These are phyloP conservation scores for Lophius americanus DNA, from an alignment of 2,797 vertebrate species.

Conservation along the genomic window DNA sequence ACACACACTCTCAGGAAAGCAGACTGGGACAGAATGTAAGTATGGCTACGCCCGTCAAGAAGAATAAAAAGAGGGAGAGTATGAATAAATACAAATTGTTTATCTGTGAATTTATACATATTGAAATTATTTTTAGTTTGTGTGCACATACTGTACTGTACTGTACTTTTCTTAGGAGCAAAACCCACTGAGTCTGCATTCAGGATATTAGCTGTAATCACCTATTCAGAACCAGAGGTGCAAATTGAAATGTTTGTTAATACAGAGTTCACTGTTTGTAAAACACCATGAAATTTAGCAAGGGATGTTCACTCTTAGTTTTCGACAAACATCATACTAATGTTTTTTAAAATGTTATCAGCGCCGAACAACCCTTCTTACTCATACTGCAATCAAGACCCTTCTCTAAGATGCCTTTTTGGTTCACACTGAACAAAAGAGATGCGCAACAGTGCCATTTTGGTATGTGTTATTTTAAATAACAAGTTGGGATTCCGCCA, in stretches of 20 bases:
- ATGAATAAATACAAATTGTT: conserved; percentile 37
- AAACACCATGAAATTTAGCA: conserved; percentile 6
- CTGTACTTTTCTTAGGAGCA: conserved; percentile 1
- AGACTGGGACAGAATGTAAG: conserved; percentile 45
- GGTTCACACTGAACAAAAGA: too few relatives aligned
- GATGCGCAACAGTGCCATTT: too few relatives aligned
- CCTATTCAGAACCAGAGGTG: conserved; percentile 45
- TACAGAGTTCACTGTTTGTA: conserved; percentile 46
- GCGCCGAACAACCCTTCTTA: too few relatives aligned
- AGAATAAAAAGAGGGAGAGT: conserved; percentile 7
- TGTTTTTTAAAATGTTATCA: too few relatives aligned
- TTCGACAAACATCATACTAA: too few relatives aligned
- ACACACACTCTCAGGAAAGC: conserved; percentile 31
- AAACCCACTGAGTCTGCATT: conserved; percentile 32
- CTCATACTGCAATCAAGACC: too few relatives aligned
- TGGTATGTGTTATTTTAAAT: too few relatives aligned
- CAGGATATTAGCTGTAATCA: conserved; percentile 40
- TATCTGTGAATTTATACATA: conserved; percentile 48
- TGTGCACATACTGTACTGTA: not conserved
- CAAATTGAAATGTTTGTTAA: conserved; percentile 55
- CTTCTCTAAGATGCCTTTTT: too few relatives aligned
- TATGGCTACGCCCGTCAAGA: conserved; percentile 6
- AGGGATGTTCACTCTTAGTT: too few relatives aligned
- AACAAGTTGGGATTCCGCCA: too few relatives aligned
- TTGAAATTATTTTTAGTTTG: conserved; percentile 28